These are phyloP conservation scores for Tachystola acroxantha DNA, from an alignment of 2,888 invertebrate species.

Conservation along the genomic window DNA sequence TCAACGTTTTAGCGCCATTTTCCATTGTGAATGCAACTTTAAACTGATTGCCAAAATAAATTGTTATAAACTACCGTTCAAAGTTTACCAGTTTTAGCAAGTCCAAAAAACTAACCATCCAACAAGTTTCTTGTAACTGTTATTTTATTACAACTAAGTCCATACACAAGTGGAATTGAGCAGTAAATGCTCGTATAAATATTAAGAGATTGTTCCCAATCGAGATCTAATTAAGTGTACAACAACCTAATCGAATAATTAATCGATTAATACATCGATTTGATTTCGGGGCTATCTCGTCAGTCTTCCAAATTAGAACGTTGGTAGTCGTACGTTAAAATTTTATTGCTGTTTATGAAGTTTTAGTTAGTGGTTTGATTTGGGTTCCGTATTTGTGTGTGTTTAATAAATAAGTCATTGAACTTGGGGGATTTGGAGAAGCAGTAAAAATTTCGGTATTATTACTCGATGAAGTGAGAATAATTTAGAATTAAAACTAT, in stretches of 20 bases:
- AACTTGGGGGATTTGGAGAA: too few relatives aligned
- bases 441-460: too few relatives aligned
- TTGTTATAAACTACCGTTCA: background rate
- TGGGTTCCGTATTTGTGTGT: constrained; percentile 32
- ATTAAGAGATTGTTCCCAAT: constrained; percentile 21
- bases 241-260: constrained; percentile 47
- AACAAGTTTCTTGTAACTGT: constrained; percentile 5
- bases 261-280: constrained; percentile 40
- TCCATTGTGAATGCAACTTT: too few relatives aligned
- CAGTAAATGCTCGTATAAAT: too few relatives aligned
- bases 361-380: constrained; percentile 5
- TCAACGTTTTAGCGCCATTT: too few relatives aligned
- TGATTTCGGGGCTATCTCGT: constrained; percentile 19
- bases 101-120: background rate
- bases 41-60: background rate
- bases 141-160: constrained; percentile 13
- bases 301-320: constrained; percentile 48
- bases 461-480: too few relatives aligned
- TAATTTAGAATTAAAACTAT: too few relatives aligned
- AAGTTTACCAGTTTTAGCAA: background rate
- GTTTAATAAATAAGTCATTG: too few relatives aligned
- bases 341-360: constrained; percentile 18
- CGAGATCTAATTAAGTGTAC: constrained; percentile 42
- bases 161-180: constrained; percentile 9
- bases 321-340: constrained; percentile 10